phyloP scores from a whole-genome alignment of 2,888 invertebrate genomes.

The Acrobasis suavella region DNA sequence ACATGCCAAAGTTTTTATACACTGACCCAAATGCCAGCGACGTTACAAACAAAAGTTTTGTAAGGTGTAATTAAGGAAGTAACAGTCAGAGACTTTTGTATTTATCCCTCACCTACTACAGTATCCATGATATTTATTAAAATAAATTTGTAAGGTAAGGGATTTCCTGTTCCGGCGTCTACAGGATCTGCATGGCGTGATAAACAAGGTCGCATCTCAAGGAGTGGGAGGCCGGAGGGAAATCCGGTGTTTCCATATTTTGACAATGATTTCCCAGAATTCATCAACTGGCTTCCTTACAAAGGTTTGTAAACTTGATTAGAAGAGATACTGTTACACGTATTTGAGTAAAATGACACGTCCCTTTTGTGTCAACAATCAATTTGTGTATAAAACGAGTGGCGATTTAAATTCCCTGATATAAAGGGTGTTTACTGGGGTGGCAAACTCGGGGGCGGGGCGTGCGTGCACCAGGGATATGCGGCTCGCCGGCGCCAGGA shows the following conservation, averaged over 20 bases:
- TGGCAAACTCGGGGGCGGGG: conserved; percentile 64
- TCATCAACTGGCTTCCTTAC: not conserved
- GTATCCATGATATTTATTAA: conserved; percentile 8
- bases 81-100: conserved; percentile 25
- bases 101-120: not conserved
- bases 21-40: not conserved
- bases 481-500: conserved; percentile 79
- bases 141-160: conserved; percentile 5
- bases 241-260: conserved; percentile 37
- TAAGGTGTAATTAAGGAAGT: not conserved
- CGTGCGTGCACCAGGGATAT: conserved; percentile 77
- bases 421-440: conserved; percentile 56
- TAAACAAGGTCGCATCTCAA: conserved; percentile 46
- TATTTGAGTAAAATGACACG: conserved; percentile 6
- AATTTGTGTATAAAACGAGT: conserved; percentile 23
- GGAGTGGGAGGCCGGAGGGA: conserved; percentile 36
- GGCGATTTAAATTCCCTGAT: conserved; percentile 40
- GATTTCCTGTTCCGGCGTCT: conserved; percentile 34
- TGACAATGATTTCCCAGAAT: conserved; percentile 28
- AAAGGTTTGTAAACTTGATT: not conserved
- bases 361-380: conserved; percentile 18
- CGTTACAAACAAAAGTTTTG: not conserved
- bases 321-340: conserved; percentile 3
- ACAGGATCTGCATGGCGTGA: conserved; percentile 44
- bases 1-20: not conserved